phyloP scores from a whole-genome alignment of 2,113 vertebrate genomes.

The Ophiodon elongatus region DNA sequence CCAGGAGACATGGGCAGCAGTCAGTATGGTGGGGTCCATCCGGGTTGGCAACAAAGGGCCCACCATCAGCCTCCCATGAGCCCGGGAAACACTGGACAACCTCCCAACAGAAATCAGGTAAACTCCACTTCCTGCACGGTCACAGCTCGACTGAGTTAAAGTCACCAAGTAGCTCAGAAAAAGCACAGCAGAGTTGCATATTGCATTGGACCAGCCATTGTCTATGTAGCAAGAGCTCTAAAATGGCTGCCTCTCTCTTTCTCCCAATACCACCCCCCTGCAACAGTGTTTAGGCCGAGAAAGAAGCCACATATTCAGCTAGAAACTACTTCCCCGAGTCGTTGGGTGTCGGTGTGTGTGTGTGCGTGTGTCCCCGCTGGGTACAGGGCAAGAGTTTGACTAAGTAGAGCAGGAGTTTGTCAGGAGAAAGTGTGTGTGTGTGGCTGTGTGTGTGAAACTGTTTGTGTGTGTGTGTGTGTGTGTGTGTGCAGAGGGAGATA shows the following conservation, averaged over 20 bases:
- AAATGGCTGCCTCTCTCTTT: constrained; percentile 96
- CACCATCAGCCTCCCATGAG: constrained; percentile 94
- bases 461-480: constrained; percentile 36
- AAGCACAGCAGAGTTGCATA: constrained; percentile 63
- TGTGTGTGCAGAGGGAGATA: constrained; percentile 47
- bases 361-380: constrained; percentile 51
- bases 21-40: constrained; percentile 91
- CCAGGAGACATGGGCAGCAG: constrained; percentile 84
- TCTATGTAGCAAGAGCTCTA: constrained; percentile 90
- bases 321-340: constrained; percentile 53
- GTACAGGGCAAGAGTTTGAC: constrained; percentile 71
- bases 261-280: constrained; percentile 68
- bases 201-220: constrained; percentile 91
- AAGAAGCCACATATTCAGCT: constrained; percentile 49
- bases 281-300: constrained; percentile 62
- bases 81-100: constrained; percentile 92
- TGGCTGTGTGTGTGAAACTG: constrained; percentile 35
- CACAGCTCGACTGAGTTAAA: constrained; percentile 62
- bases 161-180: constrained; percentile 41
- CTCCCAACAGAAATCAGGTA: constrained; percentile 92
- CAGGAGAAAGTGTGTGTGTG: constrained; percentile 61
- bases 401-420: constrained; percentile 75
- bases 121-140: constrained; percentile 64
- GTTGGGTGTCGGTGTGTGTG: constrained; percentile 24
- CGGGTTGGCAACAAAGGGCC: constrained; percentile 94